Conservation (phyloP, 2,797 vertebrate species). For the Cheirogaleus major region DNA sequence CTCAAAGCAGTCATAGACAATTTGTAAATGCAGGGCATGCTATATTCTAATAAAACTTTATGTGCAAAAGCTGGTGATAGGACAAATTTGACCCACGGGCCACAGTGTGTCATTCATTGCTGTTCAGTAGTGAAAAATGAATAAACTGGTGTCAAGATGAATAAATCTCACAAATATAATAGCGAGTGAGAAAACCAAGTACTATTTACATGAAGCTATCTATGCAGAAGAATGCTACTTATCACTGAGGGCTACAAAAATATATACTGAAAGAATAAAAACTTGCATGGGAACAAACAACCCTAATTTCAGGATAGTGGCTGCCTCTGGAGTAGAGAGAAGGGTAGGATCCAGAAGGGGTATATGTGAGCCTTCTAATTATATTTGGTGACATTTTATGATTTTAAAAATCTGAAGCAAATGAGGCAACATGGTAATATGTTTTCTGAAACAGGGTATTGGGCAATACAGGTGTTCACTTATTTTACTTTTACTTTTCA, state of each 20-base stretch:
- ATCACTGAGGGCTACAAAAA: background rate
- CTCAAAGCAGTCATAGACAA: background rate
- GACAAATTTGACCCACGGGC: background rate
- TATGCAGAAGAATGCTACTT: background rate
- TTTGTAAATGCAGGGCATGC: background rate
- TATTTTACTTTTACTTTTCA: conserved; percentile 4
- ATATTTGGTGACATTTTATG: background rate
- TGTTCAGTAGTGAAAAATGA: background rate
- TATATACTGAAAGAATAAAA: background rate
- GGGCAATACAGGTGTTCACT: background rate
- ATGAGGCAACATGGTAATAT: background rate
- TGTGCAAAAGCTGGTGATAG: background rate
- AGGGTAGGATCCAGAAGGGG: background rate
- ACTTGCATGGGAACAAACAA: background rate
- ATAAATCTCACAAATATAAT: background rate
- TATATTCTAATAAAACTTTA: background rate
- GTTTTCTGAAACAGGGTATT: background rate
- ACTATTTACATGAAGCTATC: background rate
- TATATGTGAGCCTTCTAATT: background rate
- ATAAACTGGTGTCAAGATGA: background rate
- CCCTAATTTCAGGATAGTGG: background rate
- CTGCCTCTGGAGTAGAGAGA: background rate
- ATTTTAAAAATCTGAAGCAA: conserved; percentile 23
- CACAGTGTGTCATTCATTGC: background rate
- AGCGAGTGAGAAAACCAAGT: background rate